Percentiles rank a stretch among this genome's conserved stretches.
Conservation (phyloP, 64 coral and sea anemone species). For the Exaiptasia diaphana region DNA sequence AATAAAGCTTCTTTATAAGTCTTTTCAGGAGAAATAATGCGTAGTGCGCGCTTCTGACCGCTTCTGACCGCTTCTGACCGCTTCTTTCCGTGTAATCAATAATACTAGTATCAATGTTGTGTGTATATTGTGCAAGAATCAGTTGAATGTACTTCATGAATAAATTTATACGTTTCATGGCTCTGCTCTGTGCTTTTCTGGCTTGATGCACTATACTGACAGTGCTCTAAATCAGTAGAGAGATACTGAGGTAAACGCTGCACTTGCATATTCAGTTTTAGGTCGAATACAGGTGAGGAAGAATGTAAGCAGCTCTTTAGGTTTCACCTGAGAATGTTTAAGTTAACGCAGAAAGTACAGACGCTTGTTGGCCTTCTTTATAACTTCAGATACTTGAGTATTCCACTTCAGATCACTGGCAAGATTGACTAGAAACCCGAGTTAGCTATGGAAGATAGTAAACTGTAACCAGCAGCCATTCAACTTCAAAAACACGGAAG, state of each 20-base stretch:
- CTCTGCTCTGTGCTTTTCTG: no score
- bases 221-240: slow-evolving; percentile 25
- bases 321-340: no score
- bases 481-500: slow-evolving; percentile 9
- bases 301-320: slow-evolving; percentile 23
- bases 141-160: no score
- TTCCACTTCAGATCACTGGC: slow-evolving; percentile 71
- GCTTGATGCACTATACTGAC: no score
- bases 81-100: no score
- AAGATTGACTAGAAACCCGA: no score
- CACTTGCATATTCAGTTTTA: slow-evolving; percentile 35
- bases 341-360: slow-evolving; percentile 47
- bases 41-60: slow-evolving; percentile 50
- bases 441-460: no score
- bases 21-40: slow-evolving; percentile 21
- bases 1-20: not conserved
- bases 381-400: slow-evolving; percentile 50
- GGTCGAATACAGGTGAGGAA: slow-evolving; percentile 29
- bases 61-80: no score
- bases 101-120: no score
- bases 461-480: no score
- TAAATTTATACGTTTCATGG: no score
- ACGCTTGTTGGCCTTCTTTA: slow-evolving; percentile 35
- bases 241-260: slow-evolving; percentile 22
- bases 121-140: no score